These are phyloP conservation scores for Pammene fasciana DNA, from an alignment of 2,888 invertebrate species.

Conservation along the genomic window DNA sequence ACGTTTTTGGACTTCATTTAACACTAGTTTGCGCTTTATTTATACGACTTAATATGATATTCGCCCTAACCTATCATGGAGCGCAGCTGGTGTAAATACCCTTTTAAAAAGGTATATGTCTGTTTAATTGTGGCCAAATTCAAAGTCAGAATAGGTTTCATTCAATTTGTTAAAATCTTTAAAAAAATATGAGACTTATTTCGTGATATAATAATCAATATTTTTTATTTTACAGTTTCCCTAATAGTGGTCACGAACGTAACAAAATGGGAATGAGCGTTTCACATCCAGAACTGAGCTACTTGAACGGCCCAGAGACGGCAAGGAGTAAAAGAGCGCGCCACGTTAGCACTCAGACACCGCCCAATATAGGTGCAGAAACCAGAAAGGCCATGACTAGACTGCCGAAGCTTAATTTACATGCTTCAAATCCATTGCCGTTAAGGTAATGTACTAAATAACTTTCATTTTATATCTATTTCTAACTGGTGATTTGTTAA, in stretches of 20 bases:
- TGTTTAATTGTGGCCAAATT: too few species aligned
- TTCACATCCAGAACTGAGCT: constrained; percentile 84
- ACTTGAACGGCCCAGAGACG: constrained; percentile 81
- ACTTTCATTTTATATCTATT: not conserved
- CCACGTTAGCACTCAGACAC: constrained; percentile 89
- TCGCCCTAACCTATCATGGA: too few species aligned
- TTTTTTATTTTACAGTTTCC: not conserved
- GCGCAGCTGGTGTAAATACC: too few species aligned
- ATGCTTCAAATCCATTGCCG: constrained; percentile 71
- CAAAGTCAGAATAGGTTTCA: too few species aligned
- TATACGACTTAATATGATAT: too few species aligned
- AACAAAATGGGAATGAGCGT: constrained; percentile 82
- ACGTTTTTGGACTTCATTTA: too few species aligned
- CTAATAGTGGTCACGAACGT: constrained; percentile 51
- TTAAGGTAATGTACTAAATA: constrained; percentile 59
- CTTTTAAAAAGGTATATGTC: too few species aligned
- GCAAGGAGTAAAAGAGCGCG: constrained; percentile 68
- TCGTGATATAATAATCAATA: too few species aligned
- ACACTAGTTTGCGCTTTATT: too few species aligned
- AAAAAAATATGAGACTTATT: too few species aligned
- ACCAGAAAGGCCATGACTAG: constrained; percentile 75
- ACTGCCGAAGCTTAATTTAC: constrained; percentile 68
- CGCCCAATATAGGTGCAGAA: constrained; percentile 87
- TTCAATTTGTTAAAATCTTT: not conserved
- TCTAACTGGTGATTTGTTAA: too few species aligned